Base-by-base conservation (phyloP, 2,888 invertebrate species). In the Zaprionus bogoriensis region DNA sequence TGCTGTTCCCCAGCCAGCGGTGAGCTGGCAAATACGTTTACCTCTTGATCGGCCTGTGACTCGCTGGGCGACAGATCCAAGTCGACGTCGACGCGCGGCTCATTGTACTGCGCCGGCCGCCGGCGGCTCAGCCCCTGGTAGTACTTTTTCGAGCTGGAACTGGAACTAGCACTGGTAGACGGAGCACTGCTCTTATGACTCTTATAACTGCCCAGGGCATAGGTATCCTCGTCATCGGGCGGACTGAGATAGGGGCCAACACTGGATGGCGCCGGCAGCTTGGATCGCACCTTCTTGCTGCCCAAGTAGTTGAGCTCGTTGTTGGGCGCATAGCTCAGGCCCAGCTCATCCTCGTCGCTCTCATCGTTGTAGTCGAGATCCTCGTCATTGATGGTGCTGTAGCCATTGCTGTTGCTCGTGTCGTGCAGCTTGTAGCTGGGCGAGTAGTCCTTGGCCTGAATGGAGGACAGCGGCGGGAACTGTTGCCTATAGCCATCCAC, bases 401-500 rank as follows among this genome's bases (percentile, higher is more conserved):
- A 89, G 2, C 73, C 67, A 28, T 83, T 82, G n/a, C 25, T 50
- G 6, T 67, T 71, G 36, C 58, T 63, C 53, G 55, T 66, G 12
- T 71, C 70, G n/a, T n/a, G n/a, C 0, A 44, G 38, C 51, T 67
- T 63, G 14, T 75, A 79, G 46, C 70, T 55, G 46, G 84, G 84
- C 0, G 85, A 62, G 27, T 83, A 89, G 19, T 89, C 89, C 42
- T 89, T 89, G 28, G 77, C 65, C 22, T 87, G 84, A 3, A 77
- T 72, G 3, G 74, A 64, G 20, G 76, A 77, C 2, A 90, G 64
- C 0, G 94, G 94, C 0, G 95, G 94, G 68, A 93, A 95, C 7
- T 94, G 92, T 9, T 94, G 94, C 25, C 94, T 92, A 84, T 95
- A 95, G 2, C 95, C 95, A 87, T 95, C 95, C 9, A 96, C 94